These are phyloP conservation scores for Eutolmus rufibarbis DNA, from an alignment of 2,888 invertebrate species.

Conservation along the genomic window DNA sequence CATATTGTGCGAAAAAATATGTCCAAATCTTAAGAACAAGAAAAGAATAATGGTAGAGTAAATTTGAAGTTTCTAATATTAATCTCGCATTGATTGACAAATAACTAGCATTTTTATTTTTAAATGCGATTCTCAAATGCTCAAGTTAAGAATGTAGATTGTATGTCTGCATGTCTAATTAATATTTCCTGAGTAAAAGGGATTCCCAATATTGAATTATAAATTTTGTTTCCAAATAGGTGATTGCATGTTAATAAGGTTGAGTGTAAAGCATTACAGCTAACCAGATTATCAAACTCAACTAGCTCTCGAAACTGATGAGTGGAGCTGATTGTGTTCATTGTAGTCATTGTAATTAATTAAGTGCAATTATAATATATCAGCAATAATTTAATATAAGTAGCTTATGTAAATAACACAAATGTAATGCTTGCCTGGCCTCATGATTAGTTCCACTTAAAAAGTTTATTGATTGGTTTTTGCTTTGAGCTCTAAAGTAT, in stretches of 20 bases:
- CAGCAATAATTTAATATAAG: not conserved
- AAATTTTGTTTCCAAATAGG: not conserved
- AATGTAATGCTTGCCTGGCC: not conserved
- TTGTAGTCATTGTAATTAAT: not conserved
- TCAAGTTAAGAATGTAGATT: too few relatives aligned
- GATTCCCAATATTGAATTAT: not conserved
- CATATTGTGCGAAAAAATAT: too few relatives aligned
- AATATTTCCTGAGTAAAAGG: too few relatives aligned
- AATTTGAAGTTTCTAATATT: too few relatives aligned
- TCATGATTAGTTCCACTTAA: not conserved
- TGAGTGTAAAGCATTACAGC: not conserved
- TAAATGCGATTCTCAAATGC: too few relatives aligned
- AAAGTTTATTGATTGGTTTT: not conserved
- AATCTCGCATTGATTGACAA: too few relatives aligned
- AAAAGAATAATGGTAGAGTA: too few relatives aligned
- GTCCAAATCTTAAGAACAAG: too few relatives aligned
- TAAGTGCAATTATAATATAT: not conserved
- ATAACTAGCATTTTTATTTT: too few relatives aligned
- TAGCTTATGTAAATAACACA: not conserved
- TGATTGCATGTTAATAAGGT: not conserved
- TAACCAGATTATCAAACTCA: not conserved
- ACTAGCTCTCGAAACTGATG: not conserved
- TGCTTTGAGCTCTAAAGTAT: not conserved
- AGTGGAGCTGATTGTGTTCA: too few relatives aligned
- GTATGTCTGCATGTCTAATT: too few relatives aligned